phyloP scores from a whole-genome alignment of 2,113 vertebrate genomes.

The Apaloderma vittatum region DNA sequence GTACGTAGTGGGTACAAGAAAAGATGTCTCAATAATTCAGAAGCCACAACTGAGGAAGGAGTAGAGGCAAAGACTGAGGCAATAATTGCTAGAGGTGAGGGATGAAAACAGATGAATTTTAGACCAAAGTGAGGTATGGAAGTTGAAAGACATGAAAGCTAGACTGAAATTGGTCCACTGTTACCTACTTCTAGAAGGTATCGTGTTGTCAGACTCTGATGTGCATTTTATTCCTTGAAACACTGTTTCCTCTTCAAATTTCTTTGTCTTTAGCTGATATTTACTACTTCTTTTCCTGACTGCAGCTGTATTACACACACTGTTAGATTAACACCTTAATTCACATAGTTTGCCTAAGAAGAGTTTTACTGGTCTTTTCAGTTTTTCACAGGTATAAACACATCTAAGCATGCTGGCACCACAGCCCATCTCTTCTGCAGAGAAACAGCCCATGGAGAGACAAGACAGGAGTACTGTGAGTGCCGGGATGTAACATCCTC shows the following conservation, averaged over 20 bases:
- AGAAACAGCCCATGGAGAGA: neutral
- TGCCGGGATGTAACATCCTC: neutral
- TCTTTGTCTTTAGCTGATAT: neutral
- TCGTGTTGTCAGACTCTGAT: neutral
- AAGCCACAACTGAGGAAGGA: constrained; percentile 6
- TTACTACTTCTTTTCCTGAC: neutral
- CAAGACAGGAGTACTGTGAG: neutral
- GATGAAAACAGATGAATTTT: neutral
- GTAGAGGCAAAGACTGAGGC: neutral
- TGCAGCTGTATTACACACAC: neutral
- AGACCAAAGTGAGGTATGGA: neutral
- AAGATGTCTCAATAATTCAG: constrained; percentile 9
- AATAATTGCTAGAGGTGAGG: neutral
- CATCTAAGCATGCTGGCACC: neutral
- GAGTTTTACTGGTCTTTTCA: neutral
- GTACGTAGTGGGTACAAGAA: neutral
- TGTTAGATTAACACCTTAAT: neutral
- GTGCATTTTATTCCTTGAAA: neutral
- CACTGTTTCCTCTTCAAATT: neutral
- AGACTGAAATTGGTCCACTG: neutral
- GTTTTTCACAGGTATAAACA: neutral
- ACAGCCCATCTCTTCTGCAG: neutral
- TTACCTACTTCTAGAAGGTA: neutral
- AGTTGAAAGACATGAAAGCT: neutral
- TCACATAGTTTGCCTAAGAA: neutral